Conservation (phyloP, 2,797 vertebrate genomes). For the Gymnoscopelus microlampas region DNA sequence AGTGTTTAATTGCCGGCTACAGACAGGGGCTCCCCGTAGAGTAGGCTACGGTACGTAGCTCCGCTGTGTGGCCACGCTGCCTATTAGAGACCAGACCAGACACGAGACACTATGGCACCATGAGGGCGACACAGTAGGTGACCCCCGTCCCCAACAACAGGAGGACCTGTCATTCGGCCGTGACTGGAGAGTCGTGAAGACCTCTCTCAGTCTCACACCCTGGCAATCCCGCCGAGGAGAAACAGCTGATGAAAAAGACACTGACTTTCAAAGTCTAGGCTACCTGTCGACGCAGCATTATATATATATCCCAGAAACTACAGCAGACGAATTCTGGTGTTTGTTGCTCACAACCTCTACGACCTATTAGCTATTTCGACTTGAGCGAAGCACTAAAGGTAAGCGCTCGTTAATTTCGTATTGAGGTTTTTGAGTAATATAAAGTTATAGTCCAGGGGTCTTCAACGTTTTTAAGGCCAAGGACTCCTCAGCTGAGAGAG, state of each 20-base stretch:
- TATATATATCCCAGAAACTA: too few species aligned
- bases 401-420: too few species aligned
- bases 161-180: neutral
- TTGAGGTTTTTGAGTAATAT: too few species aligned
- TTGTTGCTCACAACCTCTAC: too few species aligned
- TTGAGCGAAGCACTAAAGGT: too few species aligned
- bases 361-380: too few species aligned
- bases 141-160: constrained; percentile 4
- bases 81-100: constrained; percentile 1
- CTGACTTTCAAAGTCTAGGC: neutral
- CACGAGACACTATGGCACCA: constrained; percentile 44
- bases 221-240: constrained; percentile 8
- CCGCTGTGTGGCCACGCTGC: constrained; percentile 39
- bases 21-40: neutral
- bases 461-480: too few species aligned
- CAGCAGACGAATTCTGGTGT: neutral
- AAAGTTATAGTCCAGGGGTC: too few species aligned
- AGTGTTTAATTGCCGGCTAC: neutral
- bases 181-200: neutral
- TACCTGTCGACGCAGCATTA: neutral
- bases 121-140: constrained; percentile 20
- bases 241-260: neutral
- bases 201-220: constrained; percentile 19
- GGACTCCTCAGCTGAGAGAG: too few species aligned
- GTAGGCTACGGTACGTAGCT: constrained; percentile 21